These are phyloP conservation scores for Anarsia innoxiella DNA, from an alignment of 2,888 invertebrate species.

Conservation along the genomic window DNA sequence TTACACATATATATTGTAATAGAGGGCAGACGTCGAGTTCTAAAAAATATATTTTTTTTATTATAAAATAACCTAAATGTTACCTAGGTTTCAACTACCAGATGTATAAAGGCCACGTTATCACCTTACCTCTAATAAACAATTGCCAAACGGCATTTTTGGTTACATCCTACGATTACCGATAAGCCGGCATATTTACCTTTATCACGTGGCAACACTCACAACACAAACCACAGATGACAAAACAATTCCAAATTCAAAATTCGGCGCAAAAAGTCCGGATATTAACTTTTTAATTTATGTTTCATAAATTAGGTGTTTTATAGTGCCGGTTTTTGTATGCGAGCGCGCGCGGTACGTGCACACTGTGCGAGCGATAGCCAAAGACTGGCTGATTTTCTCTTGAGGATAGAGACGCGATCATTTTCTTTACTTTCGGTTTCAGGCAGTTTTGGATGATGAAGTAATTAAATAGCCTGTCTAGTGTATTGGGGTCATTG, in stretches of 20 bases:
- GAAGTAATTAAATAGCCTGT: too few relatives aligned
- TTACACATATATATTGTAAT: too few relatives aligned
- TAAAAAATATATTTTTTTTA: too few relatives aligned
- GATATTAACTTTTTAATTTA: constrained; percentile 6
- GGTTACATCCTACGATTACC: constrained; percentile 5
- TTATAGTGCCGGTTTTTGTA: background rate
- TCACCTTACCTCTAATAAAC: constrained; percentile 7
- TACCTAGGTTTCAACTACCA: too few relatives aligned
- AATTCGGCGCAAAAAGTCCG: constrained; percentile 3
- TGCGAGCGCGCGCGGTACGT: constrained; percentile 17
- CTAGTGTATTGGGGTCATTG: too few relatives aligned
- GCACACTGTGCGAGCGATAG: constrained; percentile 18
- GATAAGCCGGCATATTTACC: constrained; percentile 12
- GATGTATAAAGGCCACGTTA: constrained; percentile 6
- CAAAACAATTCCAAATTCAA: constrained; percentile 1
- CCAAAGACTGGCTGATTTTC: constrained; percentile 20
- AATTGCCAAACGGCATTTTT: constrained; percentile 2
- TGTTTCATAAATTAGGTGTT: constrained; percentile 1
- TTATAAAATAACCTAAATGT: too few relatives aligned
- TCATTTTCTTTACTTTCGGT: too few relatives aligned
- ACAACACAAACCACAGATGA: constrained; percentile 2
- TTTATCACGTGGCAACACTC: constrained; percentile 11
- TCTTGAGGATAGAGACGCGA: constrained; percentile 5
- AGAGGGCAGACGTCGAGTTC: too few relatives aligned
- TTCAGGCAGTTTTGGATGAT: too few relatives aligned